These are phyloP conservation scores for Hetaerina americana DNA, from an alignment of 1,140 invertebrate genomes.

Conservation along the genomic window DNA sequence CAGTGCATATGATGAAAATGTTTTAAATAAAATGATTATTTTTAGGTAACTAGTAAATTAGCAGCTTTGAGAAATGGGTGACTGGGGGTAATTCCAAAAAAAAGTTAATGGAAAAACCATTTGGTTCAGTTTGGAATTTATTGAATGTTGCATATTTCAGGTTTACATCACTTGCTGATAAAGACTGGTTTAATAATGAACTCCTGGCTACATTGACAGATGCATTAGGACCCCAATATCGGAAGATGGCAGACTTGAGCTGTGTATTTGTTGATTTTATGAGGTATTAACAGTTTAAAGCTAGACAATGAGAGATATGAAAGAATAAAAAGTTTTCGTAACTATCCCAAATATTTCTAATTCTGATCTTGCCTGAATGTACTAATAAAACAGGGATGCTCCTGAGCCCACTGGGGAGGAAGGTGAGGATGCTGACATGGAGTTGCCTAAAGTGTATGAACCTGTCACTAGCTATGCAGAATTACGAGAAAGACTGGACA, in stretches of 20 bases:
- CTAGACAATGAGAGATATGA: background rate
- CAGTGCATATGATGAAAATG: too few relatives aligned
- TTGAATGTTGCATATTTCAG: conserved; percentile 29
- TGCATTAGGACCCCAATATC: conserved; percentile 50
- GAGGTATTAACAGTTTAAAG: conserved; percentile 41
- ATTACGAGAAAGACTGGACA: conserved; percentile 72
- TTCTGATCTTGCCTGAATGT: too few relatives aligned
- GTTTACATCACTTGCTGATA: conserved; percentile 63
- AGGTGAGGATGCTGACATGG: conserved; percentile 89
- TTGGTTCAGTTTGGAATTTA: too few relatives aligned
- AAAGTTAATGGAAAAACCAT: too few relatives aligned
- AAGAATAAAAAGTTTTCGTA: background rate
- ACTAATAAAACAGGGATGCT: conserved; percentile 60
- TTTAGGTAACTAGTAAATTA: too few relatives aligned
- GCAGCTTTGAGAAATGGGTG: too few relatives aligned
- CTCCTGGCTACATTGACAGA: conserved; percentile 48
- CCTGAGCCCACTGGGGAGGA: conserved; percentile 95
- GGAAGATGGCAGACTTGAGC: conserved; percentile 51
- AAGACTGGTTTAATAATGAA: conserved; percentile 65
- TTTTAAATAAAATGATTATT: too few relatives aligned
- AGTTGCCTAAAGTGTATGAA: conserved; percentile 89
- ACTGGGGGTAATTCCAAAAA: too few relatives aligned
- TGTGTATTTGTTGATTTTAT: conserved; percentile 88
- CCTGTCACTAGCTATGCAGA: conserved; percentile 71
- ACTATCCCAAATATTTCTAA: background rate